These are phyloP conservation scores for Propithecus deckenii DNA, from an alignment of 2,797 vertebrate species.

Conservation along the genomic window DNA sequence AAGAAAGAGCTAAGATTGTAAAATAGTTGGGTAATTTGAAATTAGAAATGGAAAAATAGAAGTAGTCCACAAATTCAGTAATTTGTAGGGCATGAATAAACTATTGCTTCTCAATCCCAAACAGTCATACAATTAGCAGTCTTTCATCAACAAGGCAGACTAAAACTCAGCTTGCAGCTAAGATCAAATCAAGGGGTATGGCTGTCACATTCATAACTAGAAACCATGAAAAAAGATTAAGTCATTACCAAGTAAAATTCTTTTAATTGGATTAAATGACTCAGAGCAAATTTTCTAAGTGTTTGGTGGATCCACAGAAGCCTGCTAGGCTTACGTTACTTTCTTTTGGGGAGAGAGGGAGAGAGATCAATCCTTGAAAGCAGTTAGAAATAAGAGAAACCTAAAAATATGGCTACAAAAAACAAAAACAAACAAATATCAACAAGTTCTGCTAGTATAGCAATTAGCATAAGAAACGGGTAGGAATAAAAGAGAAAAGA, in stretches of 20 bases:
- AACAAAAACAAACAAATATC: background rate
- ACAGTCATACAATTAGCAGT: background rate
- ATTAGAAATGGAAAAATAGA: background rate
- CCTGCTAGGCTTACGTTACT: background rate
- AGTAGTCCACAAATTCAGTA: background rate
- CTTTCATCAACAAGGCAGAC: background rate
- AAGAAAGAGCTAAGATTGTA: background rate
- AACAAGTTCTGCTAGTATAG: background rate
- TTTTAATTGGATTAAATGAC: slow-evolving; percentile 1
- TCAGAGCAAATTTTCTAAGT: background rate
- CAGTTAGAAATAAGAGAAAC: background rate
- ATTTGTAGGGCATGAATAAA: background rate
- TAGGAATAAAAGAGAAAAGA: background rate
- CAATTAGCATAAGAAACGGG: background rate
- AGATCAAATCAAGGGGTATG: background rate
- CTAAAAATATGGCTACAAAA: background rate
- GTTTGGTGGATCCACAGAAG: background rate
- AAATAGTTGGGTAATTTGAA: background rate
- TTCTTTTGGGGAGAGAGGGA: background rate
- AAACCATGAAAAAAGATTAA: slow-evolving; percentile 24
- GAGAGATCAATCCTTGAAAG: background rate
- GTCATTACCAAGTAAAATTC: background rate
- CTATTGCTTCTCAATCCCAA: background rate
- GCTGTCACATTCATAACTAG: background rate
- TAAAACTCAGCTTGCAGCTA: background rate